Base-by-base conservation (phyloP, 2,113 vertebrate species). In the Numenius arquata region DNA sequence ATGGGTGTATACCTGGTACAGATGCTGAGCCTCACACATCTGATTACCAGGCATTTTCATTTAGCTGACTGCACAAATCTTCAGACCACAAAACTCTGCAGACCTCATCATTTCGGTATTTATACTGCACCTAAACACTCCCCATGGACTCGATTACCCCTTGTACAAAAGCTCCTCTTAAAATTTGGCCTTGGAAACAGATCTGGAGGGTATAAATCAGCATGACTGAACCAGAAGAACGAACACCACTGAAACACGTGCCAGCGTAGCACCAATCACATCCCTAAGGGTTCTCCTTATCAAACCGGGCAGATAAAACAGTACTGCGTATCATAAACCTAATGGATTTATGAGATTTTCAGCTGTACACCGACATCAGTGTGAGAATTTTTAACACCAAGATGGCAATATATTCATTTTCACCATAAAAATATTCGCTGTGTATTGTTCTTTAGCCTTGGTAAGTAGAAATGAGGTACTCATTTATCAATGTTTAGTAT, bases 11-110 rank as follows among this genome's bases (percentile, higher is more conserved):
- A 18, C 8, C 47, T 14, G 45, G 55, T 36, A 20, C 5, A 7
- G 80, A 41, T 6, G 52, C 89, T 71, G 61, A 86, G 45, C 50
- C 56, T 9, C 61, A n/a, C 29, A 19, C 1, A 4, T n/a, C 40
- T 62, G 50, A 80, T 12, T 2, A 43, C n/a, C 70, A 32, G 29
- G 38, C 78, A n/a, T 59, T 77, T 77, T 59, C 27, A 15, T 72
- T 84, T n/a, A 56, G 68, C 52, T 89, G 83, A 89, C 76, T 41
- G 70, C 77, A 84, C 40, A 65, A 72, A 86, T 11, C 79, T 93
- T 58, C 83, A 52, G 61, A 67, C 30, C 90, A 61, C 79, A 81
- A 36, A 93, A 71, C 43, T 74, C 70, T 9, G 23, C 82, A 68
- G 80, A 81, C 73, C 87, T 84, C 70, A 68, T 65, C 23, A 48